Conservation (phyloP, 2,888 invertebrate genomes). For the Drosophila affinis region DNA sequence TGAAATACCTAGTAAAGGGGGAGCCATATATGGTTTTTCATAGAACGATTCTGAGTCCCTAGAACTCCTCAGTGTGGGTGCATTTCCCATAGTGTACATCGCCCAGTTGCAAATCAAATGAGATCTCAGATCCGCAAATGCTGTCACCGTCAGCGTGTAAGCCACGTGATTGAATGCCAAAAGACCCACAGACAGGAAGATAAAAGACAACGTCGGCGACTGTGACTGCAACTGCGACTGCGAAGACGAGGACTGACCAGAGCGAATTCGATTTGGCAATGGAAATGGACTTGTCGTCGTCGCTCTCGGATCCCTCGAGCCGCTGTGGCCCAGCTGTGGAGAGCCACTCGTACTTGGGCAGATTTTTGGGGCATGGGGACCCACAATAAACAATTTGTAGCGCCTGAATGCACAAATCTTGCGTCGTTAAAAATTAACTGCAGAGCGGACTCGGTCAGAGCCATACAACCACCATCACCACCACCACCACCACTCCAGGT, state of each 20-base stretch:
- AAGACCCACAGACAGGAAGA: conserved; percentile 9
- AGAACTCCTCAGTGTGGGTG: too few relatives aligned
- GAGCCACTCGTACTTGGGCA: conserved; percentile 1
- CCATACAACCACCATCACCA: neutral
- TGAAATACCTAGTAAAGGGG: too few relatives aligned
- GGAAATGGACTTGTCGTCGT: conserved; percentile 43
- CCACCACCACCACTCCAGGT: neutral
- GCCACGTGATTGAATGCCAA: conserved; percentile 21
- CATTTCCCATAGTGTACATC: too few relatives aligned
- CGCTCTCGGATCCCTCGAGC: neutral
- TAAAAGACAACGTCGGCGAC: conserved; percentile 11
- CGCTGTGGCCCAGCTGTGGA: neutral
- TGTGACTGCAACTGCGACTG: neutral
- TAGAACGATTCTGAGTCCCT: too few relatives aligned
- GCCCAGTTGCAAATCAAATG: neutral
- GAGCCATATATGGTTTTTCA: too few relatives aligned
- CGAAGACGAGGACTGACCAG: conserved; percentile 56
- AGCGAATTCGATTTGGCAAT: conserved; percentile 69
- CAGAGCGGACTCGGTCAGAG: conserved; percentile 39
- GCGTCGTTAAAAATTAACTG: conserved; percentile 76
- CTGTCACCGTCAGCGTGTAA: neutral
- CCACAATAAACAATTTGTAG: conserved; percentile 78
- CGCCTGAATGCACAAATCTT: conserved; percentile 79
- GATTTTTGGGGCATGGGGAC: conserved; percentile 56
- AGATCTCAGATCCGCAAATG: neutral